phyloP scores from a whole-genome alignment of 35 echinoderm and acorn worm genomes.

The Stichopus chloronotus region DNA sequence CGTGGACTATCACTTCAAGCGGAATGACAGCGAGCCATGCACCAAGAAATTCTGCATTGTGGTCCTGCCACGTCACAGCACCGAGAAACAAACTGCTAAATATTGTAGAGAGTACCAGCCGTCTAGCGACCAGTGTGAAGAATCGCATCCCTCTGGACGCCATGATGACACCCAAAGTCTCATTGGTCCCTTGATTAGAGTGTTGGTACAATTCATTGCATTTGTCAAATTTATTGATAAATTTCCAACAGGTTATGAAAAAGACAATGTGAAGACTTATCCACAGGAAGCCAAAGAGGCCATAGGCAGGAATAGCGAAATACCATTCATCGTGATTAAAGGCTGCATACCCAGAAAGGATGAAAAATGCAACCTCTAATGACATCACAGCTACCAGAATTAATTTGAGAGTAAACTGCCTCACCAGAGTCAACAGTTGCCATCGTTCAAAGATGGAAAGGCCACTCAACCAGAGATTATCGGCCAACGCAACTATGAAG shows the following conservation, averaged over 20 bases:
- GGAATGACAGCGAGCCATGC: constrained; percentile 78
- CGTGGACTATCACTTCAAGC: constrained; percentile 79
- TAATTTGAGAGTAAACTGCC: constrained; percentile 60
- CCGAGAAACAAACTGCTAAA: constrained; percentile 79
- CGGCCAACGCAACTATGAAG: constrained; percentile 67
- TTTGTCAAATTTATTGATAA: constrained; percentile 80
- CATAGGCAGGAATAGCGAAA: constrained; percentile 86
- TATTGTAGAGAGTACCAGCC: constrained; percentile 70
- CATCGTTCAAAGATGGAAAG: constrained; percentile 85
- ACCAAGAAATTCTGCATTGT: constrained; percentile 87
- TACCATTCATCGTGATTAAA: constrained; percentile 96
- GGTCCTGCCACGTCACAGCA: constrained; percentile 86
- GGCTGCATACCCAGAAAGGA: constrained; percentile 73
- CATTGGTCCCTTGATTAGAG: constrained; percentile 59
- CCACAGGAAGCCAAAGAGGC: constrained; percentile 92
- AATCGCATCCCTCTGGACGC: constrained; percentile 88
- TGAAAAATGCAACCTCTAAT: constrained; percentile 77
- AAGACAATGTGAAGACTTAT: constrained; percentile 82
- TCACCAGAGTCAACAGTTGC: constrained; percentile 72
- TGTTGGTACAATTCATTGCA: constrained; percentile 74
- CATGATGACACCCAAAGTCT: constrained; percentile 81
- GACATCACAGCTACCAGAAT: constrained; percentile 64
- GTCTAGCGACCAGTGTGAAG: constrained; percentile 79
- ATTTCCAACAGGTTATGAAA: constrained; percentile 81
- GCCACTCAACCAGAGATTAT: constrained; percentile 74